Evolutionary conservation across 2,888 invertebrate species (phyloP).

Genomic region (Hypomecis atomaria): DNA sequence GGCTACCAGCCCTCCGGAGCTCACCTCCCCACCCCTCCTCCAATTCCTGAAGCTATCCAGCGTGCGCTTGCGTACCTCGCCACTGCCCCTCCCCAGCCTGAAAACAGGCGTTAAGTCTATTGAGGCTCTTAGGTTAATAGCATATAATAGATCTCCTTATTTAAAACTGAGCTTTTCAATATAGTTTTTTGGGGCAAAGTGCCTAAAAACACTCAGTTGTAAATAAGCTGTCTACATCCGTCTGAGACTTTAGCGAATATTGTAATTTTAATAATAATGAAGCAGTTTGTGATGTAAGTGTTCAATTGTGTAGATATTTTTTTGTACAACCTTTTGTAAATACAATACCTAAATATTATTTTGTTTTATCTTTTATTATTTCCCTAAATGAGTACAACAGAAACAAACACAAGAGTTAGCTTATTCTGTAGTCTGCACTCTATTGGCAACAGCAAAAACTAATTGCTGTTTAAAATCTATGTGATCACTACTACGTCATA

Average conservation of each 20-base stretch:
- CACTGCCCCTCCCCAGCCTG: slow-evolving; percentile 84
- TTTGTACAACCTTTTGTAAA: slow-evolving; percentile 37
- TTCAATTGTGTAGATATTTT: slow-evolving; percentile 16
- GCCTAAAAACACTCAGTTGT: too few relatives aligned
- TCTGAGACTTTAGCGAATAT: slow-evolving; percentile 21
- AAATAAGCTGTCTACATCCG: background rate
- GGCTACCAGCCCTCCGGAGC: slow-evolving; percentile 87
- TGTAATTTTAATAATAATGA: background rate
- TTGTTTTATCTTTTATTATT: slow-evolving; percentile 1
- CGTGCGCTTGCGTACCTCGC: slow-evolving; percentile 87
- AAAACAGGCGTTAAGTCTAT: slow-evolving; percentile 51
- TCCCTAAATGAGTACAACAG: background rate
- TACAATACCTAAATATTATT: slow-evolving; percentile 19
- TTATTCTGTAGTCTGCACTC: too few relatives aligned
- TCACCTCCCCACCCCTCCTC: slow-evolving; percentile 87
- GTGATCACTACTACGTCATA: too few relatives aligned
- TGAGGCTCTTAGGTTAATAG: background rate
- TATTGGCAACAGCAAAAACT: too few relatives aligned
- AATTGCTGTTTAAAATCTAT: too few relatives aligned
- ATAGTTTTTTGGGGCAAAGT: too few relatives aligned
- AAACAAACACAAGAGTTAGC: background rate
- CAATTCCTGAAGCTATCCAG: slow-evolving; percentile 88
- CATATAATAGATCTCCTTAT: background rate
- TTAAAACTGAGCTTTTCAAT: background rate
- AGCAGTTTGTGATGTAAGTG: slow-evolving; percentile 4